Evolutionary conservation across 2,888 invertebrate genomes (phyloP).

Genomic region (Arctia plantaginis): DNA sequence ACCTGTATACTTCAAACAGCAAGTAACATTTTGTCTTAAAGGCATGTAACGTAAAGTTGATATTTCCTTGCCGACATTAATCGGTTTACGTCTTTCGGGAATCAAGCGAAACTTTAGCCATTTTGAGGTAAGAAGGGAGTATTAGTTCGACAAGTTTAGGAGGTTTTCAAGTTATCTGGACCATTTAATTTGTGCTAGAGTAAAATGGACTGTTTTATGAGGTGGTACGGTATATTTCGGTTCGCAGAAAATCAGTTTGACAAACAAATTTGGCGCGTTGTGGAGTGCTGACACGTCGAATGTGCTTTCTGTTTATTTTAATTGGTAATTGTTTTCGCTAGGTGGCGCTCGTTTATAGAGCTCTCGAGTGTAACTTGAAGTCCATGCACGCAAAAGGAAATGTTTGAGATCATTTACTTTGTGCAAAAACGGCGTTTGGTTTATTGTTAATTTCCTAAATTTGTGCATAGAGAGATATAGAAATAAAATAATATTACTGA

Average conservation of each 20-base stretch:
- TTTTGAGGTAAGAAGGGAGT: slow-evolving; percentile 80
- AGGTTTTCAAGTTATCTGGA: slow-evolving; percentile 74
- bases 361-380: slow-evolving; percentile 36
- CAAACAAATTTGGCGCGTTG: slow-evolving; percentile 62
- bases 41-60: slow-evolving; percentile 50
- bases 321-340: slow-evolving; percentile 57
- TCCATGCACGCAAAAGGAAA: slow-evolving; percentile 22
- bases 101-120: slow-evolving; percentile 70
- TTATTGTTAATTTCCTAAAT: slow-evolving; percentile 8
- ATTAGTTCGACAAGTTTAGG: slow-evolving; percentile 82
- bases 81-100: slow-evolving; percentile 58
- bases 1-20: slow-evolving; percentile 52
- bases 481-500: too few species aligned
- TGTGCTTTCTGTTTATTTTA: slow-evolving; percentile 62
- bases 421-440: slow-evolving; percentile 14
- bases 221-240: slow-evolving; percentile 46
- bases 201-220: slow-evolving; percentile 46
- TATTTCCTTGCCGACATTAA: slow-evolving; percentile 51
- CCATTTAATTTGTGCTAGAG: slow-evolving; percentile 50
- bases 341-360: slow-evolving; percentile 37
- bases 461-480: background rate
- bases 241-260: slow-evolving; percentile 33
- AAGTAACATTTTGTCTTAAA: slow-evolving; percentile 51
- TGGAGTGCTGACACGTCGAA: slow-evolving; percentile 60
- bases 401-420: slow-evolving; percentile 36